Evolutionary conservation across 2,888 invertebrate species (phyloP).

Genomic region (Stratiomys singularior): DNA sequence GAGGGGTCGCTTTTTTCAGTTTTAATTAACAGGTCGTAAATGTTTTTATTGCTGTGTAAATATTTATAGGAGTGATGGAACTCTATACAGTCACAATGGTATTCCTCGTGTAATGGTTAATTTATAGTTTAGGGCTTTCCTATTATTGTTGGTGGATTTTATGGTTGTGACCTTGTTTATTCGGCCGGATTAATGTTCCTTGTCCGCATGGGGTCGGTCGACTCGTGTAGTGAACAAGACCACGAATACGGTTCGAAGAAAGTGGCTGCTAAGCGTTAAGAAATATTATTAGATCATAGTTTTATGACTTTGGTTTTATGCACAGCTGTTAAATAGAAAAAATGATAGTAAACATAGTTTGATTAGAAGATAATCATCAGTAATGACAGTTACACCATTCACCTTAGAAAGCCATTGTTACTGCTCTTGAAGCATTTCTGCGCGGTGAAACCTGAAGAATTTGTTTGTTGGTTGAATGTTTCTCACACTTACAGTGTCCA

Average conservation of each 20-base stretch:
- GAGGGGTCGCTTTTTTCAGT: conserved; percentile 34
- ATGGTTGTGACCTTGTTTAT: conserved; percentile 38
- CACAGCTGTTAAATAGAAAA: background rate
- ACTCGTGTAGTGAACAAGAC: background rate
- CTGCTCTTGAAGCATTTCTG: too few relatives aligned
- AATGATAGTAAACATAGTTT: conserved; percentile 2
- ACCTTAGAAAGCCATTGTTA: too few relatives aligned
- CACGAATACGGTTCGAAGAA: background rate
- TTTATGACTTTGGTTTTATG: background rate
- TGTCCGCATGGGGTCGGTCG: conserved; percentile 28
- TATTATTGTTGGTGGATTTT: conserved; percentile 35
- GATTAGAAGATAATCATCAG: background rate
- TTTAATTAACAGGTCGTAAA: conserved; percentile 49
- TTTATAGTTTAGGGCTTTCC: conserved; percentile 43
- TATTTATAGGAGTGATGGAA: conserved; percentile 46
- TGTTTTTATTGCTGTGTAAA: conserved; percentile 49
- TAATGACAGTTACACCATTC: too few relatives aligned
- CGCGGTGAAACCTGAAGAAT: too few relatives aligned
- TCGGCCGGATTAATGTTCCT: conserved; percentile 44
- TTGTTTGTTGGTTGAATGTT: too few relatives aligned
- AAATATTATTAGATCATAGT: conserved; percentile 20
- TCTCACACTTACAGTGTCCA: too few relatives aligned
- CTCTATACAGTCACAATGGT: conserved; percentile 25
- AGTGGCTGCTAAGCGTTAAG: conserved; percentile 10
- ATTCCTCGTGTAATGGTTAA: conserved; percentile 42